phyloP scores from a whole-genome alignment of 2,113 vertebrate species.

The Dasyprocta punctata region DNA sequence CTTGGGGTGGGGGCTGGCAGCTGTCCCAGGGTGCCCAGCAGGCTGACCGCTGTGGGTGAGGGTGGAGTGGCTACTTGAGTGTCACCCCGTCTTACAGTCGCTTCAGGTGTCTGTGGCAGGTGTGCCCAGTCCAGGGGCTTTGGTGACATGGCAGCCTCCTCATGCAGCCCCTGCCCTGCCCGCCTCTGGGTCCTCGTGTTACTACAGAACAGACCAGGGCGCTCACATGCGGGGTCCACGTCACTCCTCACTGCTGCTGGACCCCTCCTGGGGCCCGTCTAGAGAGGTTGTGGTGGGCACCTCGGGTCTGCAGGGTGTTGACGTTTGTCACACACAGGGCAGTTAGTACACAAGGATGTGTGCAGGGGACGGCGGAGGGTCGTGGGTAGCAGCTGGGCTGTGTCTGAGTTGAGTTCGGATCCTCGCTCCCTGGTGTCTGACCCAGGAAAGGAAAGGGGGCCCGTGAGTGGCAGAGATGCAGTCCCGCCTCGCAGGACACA shows the following conservation, averaged over 20 bases:
- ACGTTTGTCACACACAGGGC: not conserved
- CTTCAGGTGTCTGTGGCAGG: not conserved
- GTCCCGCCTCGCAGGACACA: not conserved
- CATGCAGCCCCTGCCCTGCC: not conserved
- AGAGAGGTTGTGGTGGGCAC: accelerated
- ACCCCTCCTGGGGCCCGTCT: not conserved
- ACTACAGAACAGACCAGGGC: not conserved
- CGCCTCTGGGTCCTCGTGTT: not conserved
- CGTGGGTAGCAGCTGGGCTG: not conserved
- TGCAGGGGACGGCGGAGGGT: not conserved
- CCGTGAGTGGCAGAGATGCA: too few species aligned
- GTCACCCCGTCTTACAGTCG: not conserved
- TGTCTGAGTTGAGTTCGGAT: not conserved
- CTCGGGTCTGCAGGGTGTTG: not conserved
- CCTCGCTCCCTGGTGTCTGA: not conserved
- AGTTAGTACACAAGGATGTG: too few species aligned
- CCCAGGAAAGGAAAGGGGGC: not conserved
- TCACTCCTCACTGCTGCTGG: not conserved
- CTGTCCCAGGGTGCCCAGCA: not conserved
- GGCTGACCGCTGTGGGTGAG: too few species aligned
- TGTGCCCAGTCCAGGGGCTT: too few species aligned
- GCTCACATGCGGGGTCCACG: not conserved
- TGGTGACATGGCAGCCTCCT: not conserved
- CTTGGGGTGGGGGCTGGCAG: too few species aligned
- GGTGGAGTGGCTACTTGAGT: not conserved